phyloP scores from a whole-genome alignment of 1,140 invertebrate species.

The Aporrectodea caliginosa region DNA sequence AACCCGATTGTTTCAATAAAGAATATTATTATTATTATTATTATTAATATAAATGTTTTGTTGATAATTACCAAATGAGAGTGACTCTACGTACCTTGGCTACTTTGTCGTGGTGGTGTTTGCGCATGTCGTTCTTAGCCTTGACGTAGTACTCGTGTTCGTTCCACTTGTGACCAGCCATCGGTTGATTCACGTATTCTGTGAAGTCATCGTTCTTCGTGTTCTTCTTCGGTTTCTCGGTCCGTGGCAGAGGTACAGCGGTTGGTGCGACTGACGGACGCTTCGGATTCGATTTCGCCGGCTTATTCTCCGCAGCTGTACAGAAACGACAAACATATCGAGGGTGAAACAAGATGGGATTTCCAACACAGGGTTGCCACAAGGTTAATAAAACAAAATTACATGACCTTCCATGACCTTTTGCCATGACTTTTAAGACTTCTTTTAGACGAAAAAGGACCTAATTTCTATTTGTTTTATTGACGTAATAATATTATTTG shows the following conservation, averaged over 20 bases:
- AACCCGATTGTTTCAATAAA: no score
- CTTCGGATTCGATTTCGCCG: not conserved
- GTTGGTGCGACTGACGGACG: not conserved
- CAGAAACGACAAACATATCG: no score
- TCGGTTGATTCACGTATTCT: not conserved
- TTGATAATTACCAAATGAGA: not conserved
- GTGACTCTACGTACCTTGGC: constrained; percentile 66
- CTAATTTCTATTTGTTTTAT: no score
- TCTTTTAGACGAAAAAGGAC: no score
- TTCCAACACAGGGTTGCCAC: no score
- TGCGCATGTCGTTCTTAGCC: constrained; percentile 83
- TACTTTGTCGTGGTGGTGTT: constrained; percentile 86
- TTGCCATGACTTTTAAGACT: no score
- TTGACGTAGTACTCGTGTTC: constrained; percentile 91
- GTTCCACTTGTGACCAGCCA: not conserved
- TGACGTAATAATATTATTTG: no score
- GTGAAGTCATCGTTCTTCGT: not conserved
- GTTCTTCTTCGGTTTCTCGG: not conserved
- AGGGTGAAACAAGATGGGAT: no score
- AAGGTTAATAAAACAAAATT: no score
- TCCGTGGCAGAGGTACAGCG: not conserved
- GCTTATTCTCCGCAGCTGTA: no score
- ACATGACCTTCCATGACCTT: no score
- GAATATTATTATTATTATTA: no score
- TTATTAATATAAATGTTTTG: not conserved